Evolutionary conservation across 2,797 vertebrate species (phyloP), one percentile per base, ranked within the genome.

Genomic region (Scleropages formosus): DNA sequence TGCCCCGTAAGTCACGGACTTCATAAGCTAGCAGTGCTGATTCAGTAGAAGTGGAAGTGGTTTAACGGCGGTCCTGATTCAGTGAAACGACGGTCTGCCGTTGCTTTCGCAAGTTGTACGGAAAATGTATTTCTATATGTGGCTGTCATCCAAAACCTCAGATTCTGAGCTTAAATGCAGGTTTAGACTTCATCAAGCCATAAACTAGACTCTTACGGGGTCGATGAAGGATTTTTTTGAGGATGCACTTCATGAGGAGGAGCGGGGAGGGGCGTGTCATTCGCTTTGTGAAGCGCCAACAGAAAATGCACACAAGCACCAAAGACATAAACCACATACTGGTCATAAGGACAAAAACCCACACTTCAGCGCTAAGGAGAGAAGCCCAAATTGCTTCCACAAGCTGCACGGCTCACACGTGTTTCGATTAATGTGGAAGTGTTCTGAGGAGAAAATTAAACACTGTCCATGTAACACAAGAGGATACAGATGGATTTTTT

Each of bases 401-500:
- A 26, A 27, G 61, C 68, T 7, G 46, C 27, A n/a, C 51, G 12
- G 26, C 16, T 75, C 47, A 44, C 49, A 65, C 15, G 24, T 66
- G 8, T 65, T 66, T 56, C 44, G 39, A 26, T 64, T 64, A 64
- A 61, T n/a, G 46, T 31, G 26, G 12, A 72, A 1, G 12, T 6
- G 46, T 16, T n/a, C 53, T 22, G 56, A 51, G 24, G 18, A 12
- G 13, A 59, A 27, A 64, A 20, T 11, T 7, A 65, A 58, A 12
- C 49, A 10, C 27, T 16, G 18, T 31, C 49, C n/a, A 6, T 64
- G 47, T 49, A 63, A 72, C 49, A 44, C 11, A 11, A 9, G 61
- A 64, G 61, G 47, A 59, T 39, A 51, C 69, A 24, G 9, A 56
- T 58, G 75, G 75, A 72, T 49, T 64, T 63, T 68, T 77, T 72